Conservation (phyloP, 2,888 invertebrate species). For the Entomobrya proxima region DNA sequence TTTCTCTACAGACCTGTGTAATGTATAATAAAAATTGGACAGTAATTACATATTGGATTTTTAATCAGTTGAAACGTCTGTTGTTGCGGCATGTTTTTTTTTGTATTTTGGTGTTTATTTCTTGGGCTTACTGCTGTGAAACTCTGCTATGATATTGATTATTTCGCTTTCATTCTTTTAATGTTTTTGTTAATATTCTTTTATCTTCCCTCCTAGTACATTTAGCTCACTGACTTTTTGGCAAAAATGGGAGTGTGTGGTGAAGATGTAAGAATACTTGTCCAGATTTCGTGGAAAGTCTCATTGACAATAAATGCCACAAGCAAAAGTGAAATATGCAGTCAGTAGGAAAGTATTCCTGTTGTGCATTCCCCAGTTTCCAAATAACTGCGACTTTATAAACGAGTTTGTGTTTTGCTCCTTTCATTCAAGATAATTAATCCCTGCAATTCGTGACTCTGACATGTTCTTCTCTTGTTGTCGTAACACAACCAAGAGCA, state of each 20-base stretch:
- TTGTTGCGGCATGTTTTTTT: conserved; percentile 21
- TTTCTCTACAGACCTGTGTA: background rate
- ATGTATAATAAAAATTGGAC: conserved; percentile 43
- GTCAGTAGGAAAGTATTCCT: no score
- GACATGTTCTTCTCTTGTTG: conserved; percentile 25
- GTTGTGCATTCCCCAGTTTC: background rate
- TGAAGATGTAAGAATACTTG: no score
- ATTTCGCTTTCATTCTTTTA: no score
- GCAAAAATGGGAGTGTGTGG: no score
- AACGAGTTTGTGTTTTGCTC: conserved; percentile 3
- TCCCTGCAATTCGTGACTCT: conserved; percentile 22
- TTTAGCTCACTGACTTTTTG: no score
- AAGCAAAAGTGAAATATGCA: no score
- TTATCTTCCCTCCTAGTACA: no score
- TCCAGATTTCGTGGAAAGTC: no score
- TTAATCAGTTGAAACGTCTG: conserved; percentile 11
- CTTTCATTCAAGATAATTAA: conserved; percentile 35
- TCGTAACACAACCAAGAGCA: background rate
- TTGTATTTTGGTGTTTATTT: background rate
- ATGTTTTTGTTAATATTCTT: no score
- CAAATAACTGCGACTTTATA: background rate
- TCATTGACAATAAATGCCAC: no score
- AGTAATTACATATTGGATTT: conserved; percentile 54
- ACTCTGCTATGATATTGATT: no score
- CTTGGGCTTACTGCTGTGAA: background rate